Base-by-base conservation (phyloP, 2,888 invertebrate genomes). In the Augochlorella aurata region DNA sequence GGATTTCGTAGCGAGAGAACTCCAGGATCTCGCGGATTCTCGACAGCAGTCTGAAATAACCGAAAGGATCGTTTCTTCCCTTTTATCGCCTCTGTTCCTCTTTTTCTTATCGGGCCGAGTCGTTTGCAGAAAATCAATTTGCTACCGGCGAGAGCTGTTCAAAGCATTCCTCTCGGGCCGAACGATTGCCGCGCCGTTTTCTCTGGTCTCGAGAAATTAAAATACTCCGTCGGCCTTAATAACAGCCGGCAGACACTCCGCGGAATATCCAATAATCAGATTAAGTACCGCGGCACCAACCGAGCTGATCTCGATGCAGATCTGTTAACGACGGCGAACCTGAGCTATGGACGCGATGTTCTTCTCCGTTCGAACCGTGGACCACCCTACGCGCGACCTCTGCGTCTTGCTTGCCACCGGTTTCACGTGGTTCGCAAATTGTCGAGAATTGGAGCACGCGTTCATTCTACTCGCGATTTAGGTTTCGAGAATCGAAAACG, bases 201-300 rank as follows among this genome's bases (percentile, higher is more conserved):
- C 61, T 61, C 61, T 24, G 18, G 24, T 24, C 29, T 18, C n/a
- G 18, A 49, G 2, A 65, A 73, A 63, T 72, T 38, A 38, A 18
- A 49, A 49, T 68, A 24, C 68, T 16, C n/a, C n/a, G 69, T 18
- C 63, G 9, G 61, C 61, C 24, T 61, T 61, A 61, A 61, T 61
- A 61, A 61, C 29, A 61, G 61, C 29, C 18, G n/a, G 9, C 63
- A 38, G 63, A 63, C n/a, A 38, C 63, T 63, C 50, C 45, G 29
- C 69, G 18, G 69, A 69, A 69, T 69, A 54, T 71, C 54, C 54
- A 38, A 71, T 71, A 54, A 54, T 50, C 29, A 38, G 71, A 52
- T 71, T 71, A 52, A 45, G 54, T 24, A n/a, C 16, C 44, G 16
- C 38, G 70, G 54, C 52, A 63, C 63, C 16, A 63, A 38, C 63